Evolutionary conservation across 2,888 invertebrate species (phyloP), one percentile per base, ranked within the genome.

Genomic region (Maniola hyperantus): DNA sequence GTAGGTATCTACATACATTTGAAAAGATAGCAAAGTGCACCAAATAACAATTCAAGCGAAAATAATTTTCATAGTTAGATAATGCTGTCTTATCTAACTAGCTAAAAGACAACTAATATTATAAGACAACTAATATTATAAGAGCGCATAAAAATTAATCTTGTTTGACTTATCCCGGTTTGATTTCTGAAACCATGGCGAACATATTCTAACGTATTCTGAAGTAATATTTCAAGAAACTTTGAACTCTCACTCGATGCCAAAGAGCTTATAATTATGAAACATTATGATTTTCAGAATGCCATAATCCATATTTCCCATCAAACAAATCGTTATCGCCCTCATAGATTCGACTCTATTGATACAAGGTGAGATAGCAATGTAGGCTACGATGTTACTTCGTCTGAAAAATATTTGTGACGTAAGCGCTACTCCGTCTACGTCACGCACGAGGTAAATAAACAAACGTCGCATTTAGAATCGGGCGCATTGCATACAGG

Each of bases 401-500:
- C 39, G 42, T 8, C 59, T 68, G 57, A 62, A 60, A 42, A 54
- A 63, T 42, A 50, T 59, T 57, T 58, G 68, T 59, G 46, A 34
- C 44, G 44, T 77, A 76, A 71, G 74, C 74, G 61, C 46, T 34
- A 50, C 46, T 15, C 15, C 7, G 42, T 6, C 26, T 64, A 62
- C 55, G 51, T 64, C 63, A 65, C 55, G 51, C 57, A 64, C 64
- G 67, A 68, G 63, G 72, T 73, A 75, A 76, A 74, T 68, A 73
- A 73, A 75, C 71, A 71, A 73, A 83, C 78, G 76, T 77, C 77
- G 83, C 79, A 82, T 83, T 79, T 48, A 42, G 79, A 80, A 80
- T 82, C 79, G 77, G 76, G 79, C 78, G 82, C 80, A 84, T 82
- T 81, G 82, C 79, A 80, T 77, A 79, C 82, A 83, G 85, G 81